Conservation (phyloP, 2,888 invertebrate genomes). For the Rotaria magnacalcarata region DNA sequence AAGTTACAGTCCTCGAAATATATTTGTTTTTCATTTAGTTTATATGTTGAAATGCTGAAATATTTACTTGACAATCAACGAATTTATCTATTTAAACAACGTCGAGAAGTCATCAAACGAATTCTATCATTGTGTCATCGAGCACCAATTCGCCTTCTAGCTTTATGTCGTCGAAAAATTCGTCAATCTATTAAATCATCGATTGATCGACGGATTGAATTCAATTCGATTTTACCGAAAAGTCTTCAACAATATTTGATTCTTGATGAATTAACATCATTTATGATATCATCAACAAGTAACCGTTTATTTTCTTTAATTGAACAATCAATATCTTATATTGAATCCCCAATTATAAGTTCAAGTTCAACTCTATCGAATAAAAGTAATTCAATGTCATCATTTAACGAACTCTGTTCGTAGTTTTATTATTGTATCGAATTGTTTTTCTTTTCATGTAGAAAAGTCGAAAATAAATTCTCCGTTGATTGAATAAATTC, state of each 20-base stretch:
- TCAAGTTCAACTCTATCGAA: too few relatives aligned
- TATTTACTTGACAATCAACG: neutral
- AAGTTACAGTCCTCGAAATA: too few relatives aligned
- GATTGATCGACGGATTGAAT: neutral
- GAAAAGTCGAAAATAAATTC: too few relatives aligned
- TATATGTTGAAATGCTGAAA: neutral
- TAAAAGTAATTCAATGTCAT: neutral
- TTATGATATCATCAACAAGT: neutral
- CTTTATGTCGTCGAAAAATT: neutral
- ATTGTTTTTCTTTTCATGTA: neutral
- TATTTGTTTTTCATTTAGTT: neutral
- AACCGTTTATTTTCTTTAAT: neutral
- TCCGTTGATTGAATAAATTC: too few relatives aligned
- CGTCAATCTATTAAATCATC: neutral
- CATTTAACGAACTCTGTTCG: neutral
- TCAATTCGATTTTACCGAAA: neutral
- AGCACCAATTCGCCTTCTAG: neutral
- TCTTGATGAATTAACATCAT: conserved; percentile 5
- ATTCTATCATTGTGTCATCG: conserved; percentile 15
- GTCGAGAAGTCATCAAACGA: neutral
- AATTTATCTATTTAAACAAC: conserved; percentile 25
- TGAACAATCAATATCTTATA: neutral
- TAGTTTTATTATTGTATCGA: neutral
- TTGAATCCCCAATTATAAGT: neutral
- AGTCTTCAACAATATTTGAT: conserved; percentile 9